phyloP scores from a whole-genome alignment of 2,888 invertebrate species.

The Zootermopsis nevadensis region DNA sequence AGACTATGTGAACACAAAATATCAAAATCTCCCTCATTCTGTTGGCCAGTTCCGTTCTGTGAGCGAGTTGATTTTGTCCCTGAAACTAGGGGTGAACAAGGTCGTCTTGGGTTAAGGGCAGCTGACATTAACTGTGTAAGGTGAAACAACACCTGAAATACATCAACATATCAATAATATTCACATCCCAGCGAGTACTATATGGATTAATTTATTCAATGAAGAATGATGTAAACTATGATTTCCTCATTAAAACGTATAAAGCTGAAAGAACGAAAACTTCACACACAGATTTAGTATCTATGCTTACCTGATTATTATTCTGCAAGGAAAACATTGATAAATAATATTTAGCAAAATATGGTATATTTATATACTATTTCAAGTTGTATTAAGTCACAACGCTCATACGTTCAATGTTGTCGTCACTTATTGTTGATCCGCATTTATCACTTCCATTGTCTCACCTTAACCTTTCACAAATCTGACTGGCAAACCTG shows the following conservation, averaged over 20 bases:
- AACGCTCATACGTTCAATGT: background rate
- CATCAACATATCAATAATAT: background rate
- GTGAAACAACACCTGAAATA: constrained; percentile 57
- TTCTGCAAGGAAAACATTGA: constrained; percentile 65
- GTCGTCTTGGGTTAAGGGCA: constrained; percentile 62
- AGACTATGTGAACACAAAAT: constrained; percentile 64
- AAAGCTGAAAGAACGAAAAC: no score
- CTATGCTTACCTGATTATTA: constrained; percentile 64
- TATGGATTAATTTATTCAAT: no score
- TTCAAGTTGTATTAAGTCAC: background rate
- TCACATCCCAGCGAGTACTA: no score
- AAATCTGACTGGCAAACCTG: background rate
- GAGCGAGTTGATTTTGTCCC: constrained; percentile 55
- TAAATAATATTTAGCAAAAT: constrained; percentile 12
- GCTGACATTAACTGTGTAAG: constrained; percentile 64
- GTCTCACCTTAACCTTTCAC: background rate
- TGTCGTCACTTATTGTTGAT: background rate
- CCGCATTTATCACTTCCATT: background rate
- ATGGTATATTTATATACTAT: background rate
- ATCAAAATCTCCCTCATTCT: constrained; percentile 57
- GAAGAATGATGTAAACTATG: no score
- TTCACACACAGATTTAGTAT: background rate
- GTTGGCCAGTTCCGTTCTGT: constrained; percentile 57
- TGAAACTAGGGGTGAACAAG: constrained; percentile 55
- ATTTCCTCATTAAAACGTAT: no score